Evolutionary conservation across 2,113 vertebrate genomes (phyloP).

Genomic region (Numida meleagris): DNA sequence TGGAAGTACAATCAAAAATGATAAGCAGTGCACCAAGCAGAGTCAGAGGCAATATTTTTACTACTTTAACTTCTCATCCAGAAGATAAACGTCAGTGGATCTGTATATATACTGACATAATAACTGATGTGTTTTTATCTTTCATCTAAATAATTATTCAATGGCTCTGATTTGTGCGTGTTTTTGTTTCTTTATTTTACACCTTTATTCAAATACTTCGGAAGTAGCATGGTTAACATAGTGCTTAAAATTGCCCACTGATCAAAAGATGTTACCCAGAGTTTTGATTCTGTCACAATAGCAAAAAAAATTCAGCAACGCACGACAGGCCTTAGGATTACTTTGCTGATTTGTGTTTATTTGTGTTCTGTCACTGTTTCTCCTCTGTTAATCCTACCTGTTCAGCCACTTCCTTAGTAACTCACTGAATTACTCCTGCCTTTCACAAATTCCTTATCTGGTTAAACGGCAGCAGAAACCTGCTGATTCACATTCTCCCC

Average conservation of each 20-base stretch:
- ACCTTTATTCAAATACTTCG: conserved; percentile 33
- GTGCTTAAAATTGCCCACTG: neutral
- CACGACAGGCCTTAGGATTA: neutral
- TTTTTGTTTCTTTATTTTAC: neutral
- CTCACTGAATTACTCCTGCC: conserved; percentile 5
- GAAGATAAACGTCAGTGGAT: neutral
- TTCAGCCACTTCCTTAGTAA: neutral
- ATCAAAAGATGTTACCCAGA: neutral
- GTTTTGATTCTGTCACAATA: neutral
- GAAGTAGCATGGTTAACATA: neutral
- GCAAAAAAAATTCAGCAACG: neutral
- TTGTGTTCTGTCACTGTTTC: conserved; percentile 15
- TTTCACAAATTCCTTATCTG: neutral
- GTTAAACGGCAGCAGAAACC: neutral
- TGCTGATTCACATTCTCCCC: neutral
- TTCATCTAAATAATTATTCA: neutral
- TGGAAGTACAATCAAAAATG: neutral
- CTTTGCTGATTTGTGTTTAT: neutral
- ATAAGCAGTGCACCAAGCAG: neutral
- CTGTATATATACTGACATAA: neutral
- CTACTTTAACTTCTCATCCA: neutral
- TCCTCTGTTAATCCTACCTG: neutral
- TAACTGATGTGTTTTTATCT: neutral
- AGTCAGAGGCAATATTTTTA: neutral
- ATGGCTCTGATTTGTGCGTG: neutral